Evolutionary conservation across 2,888 invertebrate species (phyloP), one percentile per base, ranked within the genome.

Genomic region (Melieria omissa): DNA sequence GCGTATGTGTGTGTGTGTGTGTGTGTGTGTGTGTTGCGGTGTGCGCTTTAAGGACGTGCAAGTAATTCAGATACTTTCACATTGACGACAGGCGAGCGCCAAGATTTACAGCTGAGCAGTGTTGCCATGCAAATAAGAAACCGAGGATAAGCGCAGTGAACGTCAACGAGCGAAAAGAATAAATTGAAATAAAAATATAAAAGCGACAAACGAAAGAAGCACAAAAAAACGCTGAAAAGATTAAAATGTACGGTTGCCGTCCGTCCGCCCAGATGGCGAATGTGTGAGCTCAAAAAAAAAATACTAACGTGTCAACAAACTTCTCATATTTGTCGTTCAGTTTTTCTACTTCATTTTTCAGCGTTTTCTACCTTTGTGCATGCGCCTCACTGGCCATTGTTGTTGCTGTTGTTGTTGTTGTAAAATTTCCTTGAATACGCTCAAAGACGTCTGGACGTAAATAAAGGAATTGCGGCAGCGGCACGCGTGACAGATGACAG

Each of bases 271-370:
- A 29, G 29, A 2, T 29, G 61, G 49, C 49, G 44, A 49, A 49
- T 41, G 60, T 10, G 67, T 12, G 49, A 49, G 14, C 44, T 58
- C 58, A 69, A 61, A 29, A 62, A 41, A 62, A 62, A 62, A 69
- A 57, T 55, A 41, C 57, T 54, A 62, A 57, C 62, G 69, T 69
- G 69, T 69, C 67, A 67, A 67, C 67, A 67, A 67, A 67, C 67
- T 61, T 67, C 49, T 49, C 60, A 67, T 14, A 60, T 67, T 60
- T 65, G 41, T 60, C 47, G 44, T 42, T 42, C 47, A 9, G 29
- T 46, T 14, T 62, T 29, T 29, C 29, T 29, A 29, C 29, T 29
- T 29, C 29, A 29, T 29, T 29, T 29, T 29, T 29, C 29, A 29
- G 29, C 29, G 29, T 29, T 3, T 29, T 29, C 3, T 29, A 29